phyloP scores from a whole-genome alignment of 1,140 invertebrate species.

The Papilio machaon region DNA sequence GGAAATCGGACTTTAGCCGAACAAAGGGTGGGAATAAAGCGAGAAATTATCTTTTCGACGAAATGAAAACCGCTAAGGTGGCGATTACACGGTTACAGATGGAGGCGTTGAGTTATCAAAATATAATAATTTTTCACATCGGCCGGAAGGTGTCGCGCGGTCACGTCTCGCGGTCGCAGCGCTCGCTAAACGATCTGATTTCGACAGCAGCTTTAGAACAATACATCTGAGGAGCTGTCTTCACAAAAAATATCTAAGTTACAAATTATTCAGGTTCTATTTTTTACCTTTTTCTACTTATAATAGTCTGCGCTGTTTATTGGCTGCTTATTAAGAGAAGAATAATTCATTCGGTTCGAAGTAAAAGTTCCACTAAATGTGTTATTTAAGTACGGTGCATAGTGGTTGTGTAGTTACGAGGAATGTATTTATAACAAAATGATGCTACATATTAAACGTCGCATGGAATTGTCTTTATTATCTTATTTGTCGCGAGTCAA shows the following conservation, averaged over 20 bases:
- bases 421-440: neutral
- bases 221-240: neutral
- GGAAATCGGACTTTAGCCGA: slow-evolving; percentile 76
- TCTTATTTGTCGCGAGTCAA: slow-evolving; percentile 2
- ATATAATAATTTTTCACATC: slow-evolving; percentile 78
- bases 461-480: neutral
- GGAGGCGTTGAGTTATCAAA: slow-evolving; percentile 78
- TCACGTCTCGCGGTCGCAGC: slow-evolving; percentile 70
- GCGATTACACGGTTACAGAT: slow-evolving; percentile 78
- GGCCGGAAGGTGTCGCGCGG: slow-evolving; percentile 74
- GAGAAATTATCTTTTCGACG: slow-evolving; percentile 78
- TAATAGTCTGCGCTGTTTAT: neutral
- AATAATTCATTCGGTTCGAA: neutral
- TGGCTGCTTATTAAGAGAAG: neutral
- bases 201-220: slow-evolving; percentile 51
- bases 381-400: no score
- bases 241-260: neutral
- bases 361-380: neutral
- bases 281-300: neutral
- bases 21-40: slow-evolving; percentile 78
- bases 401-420: neutral
- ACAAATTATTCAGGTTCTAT: neutral
- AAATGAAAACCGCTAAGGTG: slow-evolving; percentile 76
- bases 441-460: neutral
- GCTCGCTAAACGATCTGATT: slow-evolving; percentile 59